A percentile compares a stretch with the other conserved stretches of the same genome.
Conservation (phyloP, 2,797 vertebrate genomes). For the Meda fulgida region DNA sequence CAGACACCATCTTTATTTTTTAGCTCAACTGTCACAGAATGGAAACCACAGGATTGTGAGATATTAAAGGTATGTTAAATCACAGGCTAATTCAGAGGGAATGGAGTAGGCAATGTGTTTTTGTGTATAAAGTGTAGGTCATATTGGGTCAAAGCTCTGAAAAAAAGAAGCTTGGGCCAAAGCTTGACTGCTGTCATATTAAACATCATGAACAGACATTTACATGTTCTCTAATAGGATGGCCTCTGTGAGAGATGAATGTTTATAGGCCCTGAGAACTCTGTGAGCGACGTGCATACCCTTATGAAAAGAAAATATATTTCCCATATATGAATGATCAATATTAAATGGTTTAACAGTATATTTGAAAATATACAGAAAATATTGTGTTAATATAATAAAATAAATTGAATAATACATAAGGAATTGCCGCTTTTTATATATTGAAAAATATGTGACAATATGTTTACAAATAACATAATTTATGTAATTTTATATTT, state of each 20-base stretch:
- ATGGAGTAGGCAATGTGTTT: not conserved
- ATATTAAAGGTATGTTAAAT: constrained; percentile 42
- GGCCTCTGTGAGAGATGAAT: not conserved
- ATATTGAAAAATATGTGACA: too few relatives aligned
- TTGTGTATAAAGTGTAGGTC: not conserved
- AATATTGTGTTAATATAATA: too few relatives aligned
- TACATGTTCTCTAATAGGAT: not conserved
- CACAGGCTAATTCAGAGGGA: constrained; percentile 60
- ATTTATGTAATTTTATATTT: too few relatives aligned
- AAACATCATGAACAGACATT: not conserved
- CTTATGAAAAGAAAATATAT: too few relatives aligned
- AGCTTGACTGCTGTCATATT: not conserved
- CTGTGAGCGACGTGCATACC: not conserved
- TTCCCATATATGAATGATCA: too few relatives aligned
- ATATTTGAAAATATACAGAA: too few relatives aligned
- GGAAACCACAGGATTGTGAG: not conserved
- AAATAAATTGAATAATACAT: too few relatives aligned
- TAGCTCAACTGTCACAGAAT: not conserved
- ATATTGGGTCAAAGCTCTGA: not conserved
- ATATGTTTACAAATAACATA: too few relatives aligned
- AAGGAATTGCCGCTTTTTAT: too few relatives aligned
- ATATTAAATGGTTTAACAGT: too few relatives aligned
- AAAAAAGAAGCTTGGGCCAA: not conserved
- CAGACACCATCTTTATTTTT: not conserved
- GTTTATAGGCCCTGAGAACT: not conserved